A percentile compares a stretch with the other conserved stretches of the same genome.
These are phyloP conservation scores for Caenorhabditis inopinata DNA, from an alignment of 1,140 invertebrate genomes.

Conservation along the genomic window DNA sequence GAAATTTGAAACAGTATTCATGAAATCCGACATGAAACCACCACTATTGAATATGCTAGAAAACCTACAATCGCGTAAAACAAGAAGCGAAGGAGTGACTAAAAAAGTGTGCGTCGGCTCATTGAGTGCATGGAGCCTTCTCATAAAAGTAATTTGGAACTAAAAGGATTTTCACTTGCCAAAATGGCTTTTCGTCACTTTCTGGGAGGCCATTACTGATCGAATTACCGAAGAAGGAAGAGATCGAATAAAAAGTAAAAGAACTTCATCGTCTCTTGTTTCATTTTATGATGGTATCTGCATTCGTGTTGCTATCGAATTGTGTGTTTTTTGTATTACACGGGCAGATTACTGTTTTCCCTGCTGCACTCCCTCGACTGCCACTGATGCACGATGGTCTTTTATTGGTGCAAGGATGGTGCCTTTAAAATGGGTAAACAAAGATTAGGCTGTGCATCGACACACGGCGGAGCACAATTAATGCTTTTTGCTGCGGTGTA, in stretches of 20 bases:
- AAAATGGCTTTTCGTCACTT: neutral
- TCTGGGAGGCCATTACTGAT: conserved; percentile 20
- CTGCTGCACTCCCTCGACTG: neutral
- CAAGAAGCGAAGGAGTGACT: no score
- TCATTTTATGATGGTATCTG: neutral
- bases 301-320: conserved; percentile 16
- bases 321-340: conserved; percentile 32
- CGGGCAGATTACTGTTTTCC: conserved; percentile 10
- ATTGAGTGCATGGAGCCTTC: no score
- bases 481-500: no score
- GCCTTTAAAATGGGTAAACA: neutral
- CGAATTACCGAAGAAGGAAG: neutral
- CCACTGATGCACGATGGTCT: conserved; percentile 20
- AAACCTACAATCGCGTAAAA: no score
- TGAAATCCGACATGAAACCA: no score
- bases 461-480: no score
- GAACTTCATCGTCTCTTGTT: neutral
- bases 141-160: conserved; percentile 32
- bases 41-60: no score
- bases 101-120: no score
- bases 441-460: neutral
- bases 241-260: neutral
- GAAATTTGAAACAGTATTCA: no score
- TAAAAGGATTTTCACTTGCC: conserved; percentile 1
- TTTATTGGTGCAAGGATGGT: neutral